Conservation (phyloP, 1,140 invertebrate genomes). For the Pachypeltis micranthus region DNA sequence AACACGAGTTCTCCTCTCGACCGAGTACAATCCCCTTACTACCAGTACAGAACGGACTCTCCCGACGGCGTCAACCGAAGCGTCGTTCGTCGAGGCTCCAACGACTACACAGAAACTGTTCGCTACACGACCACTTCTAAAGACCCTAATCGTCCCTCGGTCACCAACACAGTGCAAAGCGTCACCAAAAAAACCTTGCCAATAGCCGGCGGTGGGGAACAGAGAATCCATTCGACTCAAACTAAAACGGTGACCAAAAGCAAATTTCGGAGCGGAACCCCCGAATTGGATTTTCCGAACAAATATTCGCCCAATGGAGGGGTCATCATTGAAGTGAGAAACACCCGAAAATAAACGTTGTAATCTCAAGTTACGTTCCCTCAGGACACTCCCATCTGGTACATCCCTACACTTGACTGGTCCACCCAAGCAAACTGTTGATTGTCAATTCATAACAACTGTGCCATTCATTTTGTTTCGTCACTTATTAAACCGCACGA, state of each 20-base stretch:
- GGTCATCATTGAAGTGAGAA: slow-evolving; percentile 40
- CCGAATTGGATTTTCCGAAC: slow-evolving; percentile 30
- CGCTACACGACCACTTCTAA: slow-evolving; percentile 50
- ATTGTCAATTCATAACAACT: no score
- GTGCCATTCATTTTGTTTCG: no score
- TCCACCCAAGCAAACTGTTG: no score
- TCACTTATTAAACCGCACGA: no score
- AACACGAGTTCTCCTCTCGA: slow-evolving; percentile 24
- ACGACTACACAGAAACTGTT: slow-evolving; percentile 55
- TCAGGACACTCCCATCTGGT: no score
- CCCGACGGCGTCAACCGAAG: slow-evolving; percentile 25
- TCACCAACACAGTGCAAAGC: slow-evolving; percentile 54
- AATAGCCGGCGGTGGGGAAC: slow-evolving; percentile 43
- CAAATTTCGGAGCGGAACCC: slow-evolving; percentile 40
- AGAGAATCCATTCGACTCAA: slow-evolving; percentile 54
- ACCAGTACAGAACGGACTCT: slow-evolving; percentile 29
- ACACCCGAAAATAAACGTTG: slow-evolving; percentile 24
- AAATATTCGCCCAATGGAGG: slow-evolving; percentile 31
- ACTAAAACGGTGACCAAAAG: slow-evolving; percentile 53
- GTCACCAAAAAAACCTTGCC: slow-evolving; percentile 52
- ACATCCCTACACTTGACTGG: no score
- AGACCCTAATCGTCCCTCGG: slow-evolving; percentile 46
- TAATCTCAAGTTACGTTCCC: background rate
- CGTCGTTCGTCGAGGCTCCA: slow-evolving; percentile 44
- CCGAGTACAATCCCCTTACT: slow-evolving; percentile 20